These are phyloP conservation scores for Grammatotria lemairii DNA, from an alignment of 2,113 vertebrate genomes.

Conservation along the genomic window DNA sequence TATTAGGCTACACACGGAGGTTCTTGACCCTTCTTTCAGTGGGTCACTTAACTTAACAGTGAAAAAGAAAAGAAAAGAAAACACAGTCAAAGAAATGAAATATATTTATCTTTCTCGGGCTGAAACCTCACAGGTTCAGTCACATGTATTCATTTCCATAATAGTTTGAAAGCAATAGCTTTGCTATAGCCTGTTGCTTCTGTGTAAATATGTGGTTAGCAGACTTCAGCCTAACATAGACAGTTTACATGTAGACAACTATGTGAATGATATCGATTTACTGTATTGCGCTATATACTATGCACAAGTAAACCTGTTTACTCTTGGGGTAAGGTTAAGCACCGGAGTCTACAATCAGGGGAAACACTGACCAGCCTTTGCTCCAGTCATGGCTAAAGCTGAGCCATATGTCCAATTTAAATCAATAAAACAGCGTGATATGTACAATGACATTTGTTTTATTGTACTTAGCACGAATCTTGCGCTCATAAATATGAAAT, in stretches of 20 bases:
- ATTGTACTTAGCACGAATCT: constrained; percentile 37
- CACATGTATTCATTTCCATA: neutral
- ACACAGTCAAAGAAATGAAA: neutral
- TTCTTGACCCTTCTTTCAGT: constrained; percentile 8
- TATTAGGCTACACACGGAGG: constrained; percentile 43
- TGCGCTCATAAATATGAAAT: constrained; percentile 30
- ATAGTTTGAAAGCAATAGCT: neutral
- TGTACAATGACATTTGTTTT: constrained; percentile 52
- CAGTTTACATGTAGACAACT: constrained; percentile 30
- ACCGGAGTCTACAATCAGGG: neutral
- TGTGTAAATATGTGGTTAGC: constrained; percentile 44
- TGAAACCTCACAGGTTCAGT: neutral
- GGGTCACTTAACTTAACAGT: neutral
- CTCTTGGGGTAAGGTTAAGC: neutral
- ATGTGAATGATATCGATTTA: constrained; percentile 10
- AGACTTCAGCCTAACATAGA: constrained; percentile 14
- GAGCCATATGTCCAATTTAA: constrained; percentile 39
- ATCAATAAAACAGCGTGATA: constrained; percentile 26
- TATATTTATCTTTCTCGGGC: neutral
- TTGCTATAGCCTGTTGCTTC: neutral
- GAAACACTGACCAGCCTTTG: constrained; percentile 15
- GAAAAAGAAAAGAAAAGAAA: neutral
- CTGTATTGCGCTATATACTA: constrained; percentile 1
- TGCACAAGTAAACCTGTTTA: neutral
- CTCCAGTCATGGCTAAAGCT: constrained; percentile 38